Conservation (phyloP, 2,888 invertebrate genomes). For the Fragum sueziense region DNA sequence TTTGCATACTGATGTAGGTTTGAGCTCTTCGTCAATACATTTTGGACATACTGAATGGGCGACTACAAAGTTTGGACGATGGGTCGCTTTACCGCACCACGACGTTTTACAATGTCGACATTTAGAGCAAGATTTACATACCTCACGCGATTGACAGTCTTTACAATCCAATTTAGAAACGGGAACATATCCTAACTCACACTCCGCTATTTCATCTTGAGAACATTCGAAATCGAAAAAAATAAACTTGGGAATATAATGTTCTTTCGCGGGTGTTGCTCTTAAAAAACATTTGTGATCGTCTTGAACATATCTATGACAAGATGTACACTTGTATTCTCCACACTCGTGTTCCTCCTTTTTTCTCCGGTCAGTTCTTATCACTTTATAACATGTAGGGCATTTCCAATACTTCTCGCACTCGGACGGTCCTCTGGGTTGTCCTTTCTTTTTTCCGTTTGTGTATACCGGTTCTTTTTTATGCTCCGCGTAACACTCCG, state of each 20-base stretch:
- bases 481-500: constrained; percentile 23
- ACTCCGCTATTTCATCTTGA: constrained; percentile 26
- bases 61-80: constrained; percentile 45
- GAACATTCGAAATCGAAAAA: constrained; percentile 42
- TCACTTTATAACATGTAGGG: constrained; percentile 26
- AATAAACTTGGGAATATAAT: constrained; percentile 30
- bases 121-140: constrained; percentile 28
- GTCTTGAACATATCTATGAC: constrained; percentile 6
- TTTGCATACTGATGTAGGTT: constrained; percentile 32
- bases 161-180: constrained; percentile 21
- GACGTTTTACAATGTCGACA: constrained; percentile 29
- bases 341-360: constrained; percentile 32
- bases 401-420: constrained; percentile 35
- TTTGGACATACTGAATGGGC: constrained; percentile 38
- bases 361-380: constrained; percentile 12
- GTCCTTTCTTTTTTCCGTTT: constrained; percentile 24
- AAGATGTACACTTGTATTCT: constrained; percentile 27
- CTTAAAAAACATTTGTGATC: constrained; percentile 35
- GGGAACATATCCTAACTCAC: constrained; percentile 21
- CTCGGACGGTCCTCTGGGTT: constrained; percentile 9
- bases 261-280: constrained; percentile 24
- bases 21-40: constrained; percentile 33
- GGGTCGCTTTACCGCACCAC: constrained; percentile 44
- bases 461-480: constrained; percentile 6
- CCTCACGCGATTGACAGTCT: constrained; percentile 25